phyloP scores from a whole-genome alignment of 2,113 vertebrate species.

The Lagopus leucura region DNA sequence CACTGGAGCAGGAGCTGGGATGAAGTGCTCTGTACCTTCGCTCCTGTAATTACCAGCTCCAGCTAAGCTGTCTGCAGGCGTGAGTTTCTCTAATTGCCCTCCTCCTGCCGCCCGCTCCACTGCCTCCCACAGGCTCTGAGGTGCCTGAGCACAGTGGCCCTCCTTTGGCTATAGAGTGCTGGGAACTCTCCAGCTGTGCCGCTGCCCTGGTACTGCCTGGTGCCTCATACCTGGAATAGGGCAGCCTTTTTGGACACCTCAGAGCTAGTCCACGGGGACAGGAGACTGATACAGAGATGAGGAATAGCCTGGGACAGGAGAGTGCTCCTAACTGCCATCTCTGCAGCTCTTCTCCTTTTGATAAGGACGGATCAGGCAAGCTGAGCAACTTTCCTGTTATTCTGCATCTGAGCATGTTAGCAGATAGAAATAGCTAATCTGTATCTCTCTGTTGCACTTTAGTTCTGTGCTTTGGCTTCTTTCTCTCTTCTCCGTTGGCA shows the following conservation, averaged over 20 bases:
- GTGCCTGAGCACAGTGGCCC: not conserved
- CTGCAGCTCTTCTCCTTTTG: too few species aligned
- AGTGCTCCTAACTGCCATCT: not conserved
- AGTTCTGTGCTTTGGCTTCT: not conserved
- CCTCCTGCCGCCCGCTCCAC: fast-evolving
- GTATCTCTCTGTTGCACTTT: not conserved
- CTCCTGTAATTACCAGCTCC: not conserved
- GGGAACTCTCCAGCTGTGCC: fast-evolving
- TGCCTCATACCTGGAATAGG: not conserved
- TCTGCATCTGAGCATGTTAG: not conserved
- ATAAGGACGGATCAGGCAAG: not conserved
- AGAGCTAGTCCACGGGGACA: not conserved
- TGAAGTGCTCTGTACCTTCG: not conserved
- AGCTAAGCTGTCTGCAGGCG: not conserved
- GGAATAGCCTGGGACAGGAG: not conserved
- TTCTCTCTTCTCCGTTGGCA: not conserved
- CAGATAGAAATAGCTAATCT: not conserved
- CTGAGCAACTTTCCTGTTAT: not conserved
- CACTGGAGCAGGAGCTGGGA: not conserved
- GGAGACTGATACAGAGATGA: fast-evolving
- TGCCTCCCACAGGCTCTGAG: not conserved
- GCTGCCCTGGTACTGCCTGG: not conserved
- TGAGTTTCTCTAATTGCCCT: not conserved
- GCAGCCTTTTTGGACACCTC: not conserved
- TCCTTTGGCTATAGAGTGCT: fast-evolving